Evolutionary conservation across 1,140 invertebrate species (phyloP).

Genomic region (Cotesia vestalis): DNA sequence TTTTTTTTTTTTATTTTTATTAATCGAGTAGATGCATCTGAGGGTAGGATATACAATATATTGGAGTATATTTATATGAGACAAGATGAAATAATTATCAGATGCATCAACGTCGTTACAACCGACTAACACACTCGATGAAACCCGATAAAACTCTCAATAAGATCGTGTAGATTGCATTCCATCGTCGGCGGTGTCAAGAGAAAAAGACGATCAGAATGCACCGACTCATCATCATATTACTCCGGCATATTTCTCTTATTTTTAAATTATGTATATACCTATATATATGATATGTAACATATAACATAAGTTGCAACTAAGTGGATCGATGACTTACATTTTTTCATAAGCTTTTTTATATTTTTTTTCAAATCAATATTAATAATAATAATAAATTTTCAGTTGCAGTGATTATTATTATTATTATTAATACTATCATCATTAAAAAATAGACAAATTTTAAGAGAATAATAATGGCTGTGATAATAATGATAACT

Average conservation of each 20-base stretch:
- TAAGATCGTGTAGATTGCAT: conserved; percentile 30
- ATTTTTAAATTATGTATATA: too few species aligned
- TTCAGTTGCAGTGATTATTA: too few species aligned
- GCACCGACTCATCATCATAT: conserved; percentile 34
- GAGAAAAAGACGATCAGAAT: conserved; percentile 21
- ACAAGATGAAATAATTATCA: conserved; percentile 19
- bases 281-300: neutral
- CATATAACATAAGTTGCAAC: too few species aligned
- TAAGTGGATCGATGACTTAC: conserved; percentile 5
- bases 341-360: neutral
- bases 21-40: too few species aligned
- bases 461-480: too few species aligned
- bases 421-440: too few species aligned
- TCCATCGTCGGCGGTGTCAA: conserved; percentile 23
- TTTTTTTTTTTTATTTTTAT: too few species aligned
- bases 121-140: conserved; percentile 27
- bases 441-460: too few species aligned
- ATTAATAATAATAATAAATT: too few species aligned
- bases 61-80: neutral
- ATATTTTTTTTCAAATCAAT: neutral
- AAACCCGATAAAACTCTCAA: conserved; percentile 29
- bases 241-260: conserved; percentile 6
- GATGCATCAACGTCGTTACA: conserved; percentile 16
- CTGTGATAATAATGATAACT: too few species aligned
- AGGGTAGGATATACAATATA: too few species aligned